These are phyloP conservation scores for Heliconius hortense DNA, from an alignment of 2,888 invertebrate genomes.

Conservation along the genomic window DNA sequence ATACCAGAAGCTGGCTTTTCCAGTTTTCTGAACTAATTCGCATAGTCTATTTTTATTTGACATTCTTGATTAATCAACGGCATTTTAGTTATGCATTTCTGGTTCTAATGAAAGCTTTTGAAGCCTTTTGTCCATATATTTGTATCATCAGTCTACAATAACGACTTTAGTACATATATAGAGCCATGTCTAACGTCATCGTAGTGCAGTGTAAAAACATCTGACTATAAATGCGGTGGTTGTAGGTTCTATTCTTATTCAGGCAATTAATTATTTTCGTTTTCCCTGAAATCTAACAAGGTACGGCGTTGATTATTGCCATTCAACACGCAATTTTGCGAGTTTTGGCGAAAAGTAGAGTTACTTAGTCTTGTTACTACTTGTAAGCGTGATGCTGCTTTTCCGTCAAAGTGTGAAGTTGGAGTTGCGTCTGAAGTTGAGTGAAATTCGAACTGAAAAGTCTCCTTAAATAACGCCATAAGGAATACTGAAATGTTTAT, in stretches of 20 bases:
- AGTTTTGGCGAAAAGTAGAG: background rate
- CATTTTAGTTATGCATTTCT: constrained; percentile 34
- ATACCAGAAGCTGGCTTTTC: constrained; percentile 80
- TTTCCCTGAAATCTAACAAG: background rate
- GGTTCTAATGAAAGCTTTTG: background rate
- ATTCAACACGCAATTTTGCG: background rate
- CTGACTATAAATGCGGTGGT: too few species aligned
- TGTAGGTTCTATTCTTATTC: too few species aligned
- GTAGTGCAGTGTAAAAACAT: background rate
- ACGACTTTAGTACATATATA: background rate
- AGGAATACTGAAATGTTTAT: background rate
- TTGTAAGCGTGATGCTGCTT: background rate
- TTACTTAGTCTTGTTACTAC: background rate
- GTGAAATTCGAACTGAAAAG: background rate
- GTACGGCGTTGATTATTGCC: background rate
- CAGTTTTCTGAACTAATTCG: constrained; percentile 78
- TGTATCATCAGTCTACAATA: background rate
- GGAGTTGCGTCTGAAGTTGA: too few species aligned
- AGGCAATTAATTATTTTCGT: background rate
- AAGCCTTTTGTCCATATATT: background rate
- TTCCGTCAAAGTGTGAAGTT: too few species aligned
- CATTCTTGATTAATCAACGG: constrained; percentile 49
- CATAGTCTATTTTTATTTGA: constrained; percentile 63
- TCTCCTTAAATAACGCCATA: background rate
- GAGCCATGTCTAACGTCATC: background rate